Evolutionary conservation across 2,113 vertebrate species (phyloP).

Genomic region (Hipposideros armiger): DNA sequence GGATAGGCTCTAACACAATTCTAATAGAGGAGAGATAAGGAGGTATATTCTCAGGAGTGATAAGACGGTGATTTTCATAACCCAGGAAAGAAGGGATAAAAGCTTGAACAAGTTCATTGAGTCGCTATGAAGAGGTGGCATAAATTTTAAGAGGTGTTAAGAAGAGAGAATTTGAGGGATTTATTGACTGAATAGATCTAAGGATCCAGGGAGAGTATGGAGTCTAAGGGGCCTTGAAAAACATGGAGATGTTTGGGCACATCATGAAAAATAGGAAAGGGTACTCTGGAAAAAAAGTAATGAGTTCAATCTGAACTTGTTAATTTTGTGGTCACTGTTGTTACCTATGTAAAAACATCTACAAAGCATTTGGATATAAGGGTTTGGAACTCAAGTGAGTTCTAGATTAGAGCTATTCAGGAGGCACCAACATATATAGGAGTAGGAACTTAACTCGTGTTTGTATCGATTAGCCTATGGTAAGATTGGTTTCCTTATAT

Average conservation of each 20-base stretch:
- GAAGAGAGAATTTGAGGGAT: neutral
- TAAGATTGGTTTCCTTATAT: neutral
- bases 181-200: neutral
- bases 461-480: neutral
- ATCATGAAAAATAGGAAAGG: neutral
- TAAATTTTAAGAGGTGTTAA: neutral
- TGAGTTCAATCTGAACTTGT: neutral
- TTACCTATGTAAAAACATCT: neutral
- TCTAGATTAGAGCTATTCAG: neutral
- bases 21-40: neutral
- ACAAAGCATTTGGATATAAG: neutral
- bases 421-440: neutral
- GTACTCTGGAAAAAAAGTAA: neutral
- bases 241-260: neutral
- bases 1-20: neutral
- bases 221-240: neutral
- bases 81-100: neutral
- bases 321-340: neutral
- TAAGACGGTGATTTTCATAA: neutral
- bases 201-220: rapidly evolving
- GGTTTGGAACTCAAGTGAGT: neutral
- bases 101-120: neutral
- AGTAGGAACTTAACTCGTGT: neutral
- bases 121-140: neutral
- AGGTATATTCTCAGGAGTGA: too few relatives aligned